Evolutionary conservation across 2,888 invertebrate genomes (phyloP).

Genomic region (Ormyrus nitidulus): DNA sequence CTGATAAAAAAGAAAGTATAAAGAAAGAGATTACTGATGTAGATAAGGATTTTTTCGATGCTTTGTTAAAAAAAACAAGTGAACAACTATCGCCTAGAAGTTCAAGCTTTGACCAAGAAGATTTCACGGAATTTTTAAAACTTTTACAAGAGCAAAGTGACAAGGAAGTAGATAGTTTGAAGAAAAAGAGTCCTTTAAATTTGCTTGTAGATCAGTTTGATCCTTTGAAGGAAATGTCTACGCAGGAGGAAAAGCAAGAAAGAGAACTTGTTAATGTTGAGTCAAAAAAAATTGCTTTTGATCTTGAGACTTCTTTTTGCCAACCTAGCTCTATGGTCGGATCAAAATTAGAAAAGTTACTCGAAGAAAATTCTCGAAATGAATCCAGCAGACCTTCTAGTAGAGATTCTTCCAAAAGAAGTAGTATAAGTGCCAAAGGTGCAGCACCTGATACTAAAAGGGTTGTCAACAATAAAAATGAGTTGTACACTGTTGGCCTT

Average conservation of each 20-base stretch:
- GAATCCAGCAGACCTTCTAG: slow-evolving; percentile 56
- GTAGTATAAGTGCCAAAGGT: slow-evolving; percentile 54
- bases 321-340: neutral
- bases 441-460: slow-evolving; percentile 57
- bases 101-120: slow-evolving; percentile 72
- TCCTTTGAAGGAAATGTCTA: slow-evolving; percentile 57
- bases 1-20: slow-evolving; percentile 67
- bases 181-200: slow-evolving; percentile 27
- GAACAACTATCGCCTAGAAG: slow-evolving; percentile 69
- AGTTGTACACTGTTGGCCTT: slow-evolving; percentile 69
- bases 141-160: slow-evolving; percentile 68
- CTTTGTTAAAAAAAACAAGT: slow-evolving; percentile 66
- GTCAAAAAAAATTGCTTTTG: slow-evolving; percentile 22
- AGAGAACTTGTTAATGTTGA: slow-evolving; percentile 29
- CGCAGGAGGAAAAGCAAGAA: slow-evolving; percentile 19
- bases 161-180: slow-evolving; percentile 41
- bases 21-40: slow-evolving; percentile 72
- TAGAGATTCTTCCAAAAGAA: slow-evolving; percentile 56
- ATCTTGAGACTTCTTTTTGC: slow-evolving; percentile 32
- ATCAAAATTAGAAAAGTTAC: slow-evolving; percentile 51
- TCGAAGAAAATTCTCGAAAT: slow-evolving; percentile 54
- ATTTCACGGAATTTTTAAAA: slow-evolving; percentile 71
- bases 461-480: slow-evolving; percentile 64
- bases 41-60: slow-evolving; percentile 72
- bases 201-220: slow-evolving; percentile 50